A percentile compares a stretch with the other conserved stretches of the same genome.
Conservation (phyloP, 2,113 vertebrate genomes). For the Tachysurus fulvidraco region DNA sequence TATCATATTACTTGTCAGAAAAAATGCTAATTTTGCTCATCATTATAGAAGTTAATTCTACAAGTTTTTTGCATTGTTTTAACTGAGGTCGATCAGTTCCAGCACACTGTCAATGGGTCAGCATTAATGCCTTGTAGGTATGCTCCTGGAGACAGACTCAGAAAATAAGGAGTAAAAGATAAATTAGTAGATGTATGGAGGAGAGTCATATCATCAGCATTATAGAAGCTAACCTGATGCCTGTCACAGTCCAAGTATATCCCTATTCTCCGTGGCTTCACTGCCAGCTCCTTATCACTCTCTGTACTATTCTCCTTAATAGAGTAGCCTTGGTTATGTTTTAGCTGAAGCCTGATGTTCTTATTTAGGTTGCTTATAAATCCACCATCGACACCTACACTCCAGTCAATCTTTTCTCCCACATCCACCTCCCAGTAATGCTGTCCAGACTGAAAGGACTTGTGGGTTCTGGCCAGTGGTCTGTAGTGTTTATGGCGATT, state of each 20-base stretch:
- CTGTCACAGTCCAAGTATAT: constrained; percentile 55
- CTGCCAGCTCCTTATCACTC: constrained; percentile 37
- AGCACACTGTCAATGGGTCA: constrained; percentile 50
- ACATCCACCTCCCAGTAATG: constrained; percentile 57
- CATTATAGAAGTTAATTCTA: neutral
- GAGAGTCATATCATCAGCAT: constrained; percentile 51
- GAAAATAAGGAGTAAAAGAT: constrained; percentile 41
- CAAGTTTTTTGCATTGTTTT: too few relatives aligned
- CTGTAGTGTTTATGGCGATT: constrained; percentile 45
- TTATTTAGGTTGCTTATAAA: constrained; percentile 44
- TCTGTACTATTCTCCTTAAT: constrained; percentile 39
- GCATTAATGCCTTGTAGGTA: constrained; percentile 39
- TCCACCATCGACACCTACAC: constrained; percentile 45
- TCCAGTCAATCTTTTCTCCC: constrained; percentile 54
- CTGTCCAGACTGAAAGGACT: constrained; percentile 46
- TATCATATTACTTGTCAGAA: neutral
- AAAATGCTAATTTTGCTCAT: neutral
- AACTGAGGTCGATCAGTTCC: constrained; percentile 38
- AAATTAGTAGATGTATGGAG: constrained; percentile 35
- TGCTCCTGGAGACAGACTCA: constrained; percentile 54
- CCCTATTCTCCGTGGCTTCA: constrained; percentile 47
- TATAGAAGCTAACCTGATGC: constrained; percentile 51
- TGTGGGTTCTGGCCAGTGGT: constrained; percentile 43
- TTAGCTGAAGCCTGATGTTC: constrained; percentile 48
- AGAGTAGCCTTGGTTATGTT: constrained; percentile 50